These are phyloP conservation scores for Apostichopus japonicus DNA, from an alignment of 35 echinoderm and acorn worm genomes.

Conservation along the genomic window DNA sequence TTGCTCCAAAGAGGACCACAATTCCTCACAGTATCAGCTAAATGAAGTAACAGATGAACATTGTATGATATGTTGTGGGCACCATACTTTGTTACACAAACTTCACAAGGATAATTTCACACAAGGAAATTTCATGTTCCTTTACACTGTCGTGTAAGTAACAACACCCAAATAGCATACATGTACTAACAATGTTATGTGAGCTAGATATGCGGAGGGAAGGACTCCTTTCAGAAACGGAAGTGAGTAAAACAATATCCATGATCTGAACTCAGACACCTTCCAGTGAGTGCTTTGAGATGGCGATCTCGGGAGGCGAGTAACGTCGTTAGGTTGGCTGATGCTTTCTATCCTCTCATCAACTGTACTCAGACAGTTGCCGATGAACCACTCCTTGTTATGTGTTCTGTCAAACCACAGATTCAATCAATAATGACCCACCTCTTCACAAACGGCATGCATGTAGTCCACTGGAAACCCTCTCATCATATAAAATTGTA, in stretches of 20 bases:
- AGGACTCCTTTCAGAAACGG: slow-evolving; percentile 1
- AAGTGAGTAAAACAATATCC: neutral
- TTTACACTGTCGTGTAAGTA: slow-evolving; percentile 6
- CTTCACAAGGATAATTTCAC: slow-evolving; percentile 15
- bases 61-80: neutral
- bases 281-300: slow-evolving; percentile 34
- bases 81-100: slow-evolving; percentile 47
- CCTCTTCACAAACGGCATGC: neutral
- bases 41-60: slow-evolving; percentile 11
- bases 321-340: neutral
- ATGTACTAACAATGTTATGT: neutral
- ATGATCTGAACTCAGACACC: slow-evolving; percentile 16
- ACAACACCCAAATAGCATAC: slow-evolving; percentile 1
- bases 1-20: slow-evolving; percentile 26
- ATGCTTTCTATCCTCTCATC: slow-evolving; percentile 15
- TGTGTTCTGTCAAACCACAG: slow-evolving; percentile 23
- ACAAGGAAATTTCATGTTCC: neutral
- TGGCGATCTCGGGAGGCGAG: neutral
- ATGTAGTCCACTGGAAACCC: slow-evolving; percentile 31
- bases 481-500: neutral
- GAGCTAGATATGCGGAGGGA: neutral
- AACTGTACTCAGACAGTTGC: neutral
- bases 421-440: neutral
- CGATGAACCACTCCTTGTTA: slow-evolving; percentile 5
- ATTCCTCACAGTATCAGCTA: slow-evolving; percentile 29